A percentile compares a stretch with the other conserved stretches of the same genome.
Evolutionary conservation across 2,797 vertebrate genomes (phyloP).

Genomic region (Leptoclinus maculatus): DNA sequence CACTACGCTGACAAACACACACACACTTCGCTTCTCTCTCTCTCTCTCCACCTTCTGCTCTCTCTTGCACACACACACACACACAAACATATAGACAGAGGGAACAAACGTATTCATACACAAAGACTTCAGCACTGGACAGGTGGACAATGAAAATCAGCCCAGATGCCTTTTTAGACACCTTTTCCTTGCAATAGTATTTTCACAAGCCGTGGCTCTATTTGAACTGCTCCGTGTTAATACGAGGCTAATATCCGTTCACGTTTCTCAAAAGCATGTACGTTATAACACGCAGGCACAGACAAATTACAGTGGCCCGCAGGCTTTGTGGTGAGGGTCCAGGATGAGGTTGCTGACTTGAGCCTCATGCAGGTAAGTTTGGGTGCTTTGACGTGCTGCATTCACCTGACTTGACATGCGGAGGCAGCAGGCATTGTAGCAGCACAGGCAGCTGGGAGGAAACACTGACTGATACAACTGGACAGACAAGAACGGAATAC

Average conservation of each 20-base stretch:
- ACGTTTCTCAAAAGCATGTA: slow-evolving; percentile 20
- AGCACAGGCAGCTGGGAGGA: slow-evolving; percentile 70
- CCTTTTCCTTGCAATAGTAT: not conserved
- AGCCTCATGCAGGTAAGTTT: slow-evolving; percentile 78
- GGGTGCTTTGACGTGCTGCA: slow-evolving; percentile 70
- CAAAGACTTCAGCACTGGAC: slow-evolving; percentile 49
- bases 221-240: not conserved
- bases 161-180: slow-evolving; percentile 11
- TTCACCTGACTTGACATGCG: slow-evolving; percentile 79
- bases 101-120: slow-evolving; percentile 48
- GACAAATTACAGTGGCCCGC: slow-evolving; percentile 46
- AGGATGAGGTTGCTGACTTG: slow-evolving; percentile 58
- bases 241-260: not conserved
- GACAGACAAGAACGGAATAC: slow-evolving; percentile 58
- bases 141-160: slow-evolving; percentile 38
- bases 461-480: slow-evolving; percentile 53
- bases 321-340: slow-evolving; percentile 53
- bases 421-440: slow-evolving; percentile 76
- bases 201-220: slow-evolving; percentile 11
- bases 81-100: slow-evolving; percentile 35
- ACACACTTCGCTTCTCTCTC: slow-evolving; percentile 30
- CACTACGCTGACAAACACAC: slow-evolving; percentile 70
- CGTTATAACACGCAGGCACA: slow-evolving; percentile 24
- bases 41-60: slow-evolving; percentile 14
- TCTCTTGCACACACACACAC: slow-evolving; percentile 33